A percentile compares a stretch with the other conserved stretches of the same genome.
These are phyloP conservation scores for Capromys pilorides DNA, from an alignment of 2,797 vertebrate genomes.

Conservation along the genomic window DNA sequence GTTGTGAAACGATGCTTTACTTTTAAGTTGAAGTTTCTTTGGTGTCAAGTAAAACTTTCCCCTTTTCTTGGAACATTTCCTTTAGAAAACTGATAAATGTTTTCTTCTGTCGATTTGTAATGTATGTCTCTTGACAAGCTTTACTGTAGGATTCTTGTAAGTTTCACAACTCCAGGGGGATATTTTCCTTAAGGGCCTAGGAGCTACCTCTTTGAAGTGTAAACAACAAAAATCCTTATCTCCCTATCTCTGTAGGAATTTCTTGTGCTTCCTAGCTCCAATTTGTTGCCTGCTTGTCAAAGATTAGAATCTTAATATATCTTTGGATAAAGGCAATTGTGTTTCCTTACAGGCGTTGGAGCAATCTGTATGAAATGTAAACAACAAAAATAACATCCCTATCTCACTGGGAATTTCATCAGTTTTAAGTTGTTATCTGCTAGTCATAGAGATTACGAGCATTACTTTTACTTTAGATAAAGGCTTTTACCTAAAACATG, in stretches of 20 bases:
- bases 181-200: conserved; percentile 35
- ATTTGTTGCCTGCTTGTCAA: conserved; percentile 34
- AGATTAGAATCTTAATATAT: conserved; percentile 13
- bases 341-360: conserved; percentile 20
- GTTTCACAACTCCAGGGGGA: conserved; percentile 2
- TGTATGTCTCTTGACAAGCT: conserved; percentile 4
- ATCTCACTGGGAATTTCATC: background rate
- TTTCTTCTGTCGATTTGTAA: conserved; percentile 19
- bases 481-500: conserved; percentile 44
- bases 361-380: conserved; percentile 49
- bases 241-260: background rate
- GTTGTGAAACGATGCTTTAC: background rate
- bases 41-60: background rate
- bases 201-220: conserved; percentile 52
- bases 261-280: background rate
- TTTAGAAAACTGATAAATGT: conserved; percentile 54
- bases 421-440: conserved; percentile 1
- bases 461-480: conserved; percentile 58
- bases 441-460: background rate
- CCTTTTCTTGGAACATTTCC: conserved; percentile 42
- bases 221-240: background rate
- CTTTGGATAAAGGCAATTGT: conserved; percentile 38
- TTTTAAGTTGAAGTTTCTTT: conserved; percentile 27
- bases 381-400: background rate
- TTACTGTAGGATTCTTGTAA: background rate